Percentiles rank a stretch among this genome's conserved stretches.
phyloP scores from a whole-genome alignment of 2,113 vertebrate genomes.

The Prinia subflava region DNA sequence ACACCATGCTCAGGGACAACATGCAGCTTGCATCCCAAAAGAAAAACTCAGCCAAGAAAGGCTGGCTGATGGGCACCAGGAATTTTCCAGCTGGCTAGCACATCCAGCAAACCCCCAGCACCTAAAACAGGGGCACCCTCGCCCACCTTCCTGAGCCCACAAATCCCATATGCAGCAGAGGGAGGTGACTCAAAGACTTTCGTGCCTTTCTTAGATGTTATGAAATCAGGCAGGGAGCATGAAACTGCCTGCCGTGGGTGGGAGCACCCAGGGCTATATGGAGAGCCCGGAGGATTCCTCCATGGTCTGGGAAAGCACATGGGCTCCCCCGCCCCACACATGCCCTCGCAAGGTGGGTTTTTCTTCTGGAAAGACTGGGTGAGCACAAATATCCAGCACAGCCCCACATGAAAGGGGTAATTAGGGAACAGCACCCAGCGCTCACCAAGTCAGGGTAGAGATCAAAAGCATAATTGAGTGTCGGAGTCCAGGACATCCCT shows the following conservation, averaged over 20 bases:
- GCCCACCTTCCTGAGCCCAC: fast-evolving
- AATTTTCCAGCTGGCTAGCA: neutral
- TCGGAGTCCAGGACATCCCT: no score
- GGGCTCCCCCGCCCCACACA: conserved; percentile 23
- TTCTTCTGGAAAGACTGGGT: neutral
- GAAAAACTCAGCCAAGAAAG: neutral
- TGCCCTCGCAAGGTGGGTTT: neutral
- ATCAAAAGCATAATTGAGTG: conserved; percentile 56
- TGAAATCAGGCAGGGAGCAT: conserved; percentile 31
- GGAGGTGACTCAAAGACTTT: neutral
- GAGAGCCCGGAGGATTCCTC: neutral
- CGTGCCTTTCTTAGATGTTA: conserved; percentile 22
- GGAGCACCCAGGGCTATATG: conserved; percentile 52
- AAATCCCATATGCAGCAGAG: neutral
- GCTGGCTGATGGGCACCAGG: fast-evolving
- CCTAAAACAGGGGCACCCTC: neutral
- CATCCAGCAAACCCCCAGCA: neutral
- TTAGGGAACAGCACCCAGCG: neutral
- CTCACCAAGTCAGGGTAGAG: neutral
- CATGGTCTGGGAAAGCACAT: conserved; percentile 6
- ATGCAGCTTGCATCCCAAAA: neutral
- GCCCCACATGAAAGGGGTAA: conserved; percentile 27
- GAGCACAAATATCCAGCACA: neutral
- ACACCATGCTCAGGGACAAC: fast-evolving
- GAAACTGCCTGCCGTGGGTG: conserved; percentile 45